Conservation (phyloP, 1,140 invertebrate genomes). For the Aphaenogaster ashmeadi region DNA sequence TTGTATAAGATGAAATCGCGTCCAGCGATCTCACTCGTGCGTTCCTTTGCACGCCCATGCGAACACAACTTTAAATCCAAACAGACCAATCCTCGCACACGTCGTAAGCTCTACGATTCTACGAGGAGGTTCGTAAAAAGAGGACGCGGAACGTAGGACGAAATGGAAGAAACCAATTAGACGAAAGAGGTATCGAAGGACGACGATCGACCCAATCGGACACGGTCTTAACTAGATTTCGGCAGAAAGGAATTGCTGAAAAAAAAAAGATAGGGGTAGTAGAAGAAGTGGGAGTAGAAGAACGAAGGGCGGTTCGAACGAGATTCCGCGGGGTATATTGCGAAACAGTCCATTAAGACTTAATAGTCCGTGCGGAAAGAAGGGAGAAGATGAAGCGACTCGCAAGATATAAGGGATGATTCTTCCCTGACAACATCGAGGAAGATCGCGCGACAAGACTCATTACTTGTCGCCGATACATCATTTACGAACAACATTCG, state of each 20-base stretch:
- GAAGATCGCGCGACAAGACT: neutral
- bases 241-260: constrained; percentile 45
- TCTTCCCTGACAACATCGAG: neutral
- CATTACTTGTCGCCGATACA: constrained; percentile 35
- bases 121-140: neutral
- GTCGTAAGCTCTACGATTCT: constrained; percentile 26
- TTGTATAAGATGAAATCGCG: neutral
- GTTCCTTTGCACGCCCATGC: neutral
- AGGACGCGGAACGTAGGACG: constrained; percentile 13
- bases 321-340: constrained; percentile 35
- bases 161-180: constrained; percentile 74
- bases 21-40: neutral
- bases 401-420: neutral
- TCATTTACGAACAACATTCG: constrained; percentile 29
- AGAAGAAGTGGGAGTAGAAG: neutral
- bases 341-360: constrained; percentile 71
- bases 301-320: constrained; percentile 24
- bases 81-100: constrained; percentile 5
- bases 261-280: constrained; percentile 7
- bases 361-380: constrained; percentile 55
- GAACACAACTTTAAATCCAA: constrained; percentile 29
- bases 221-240: constrained; percentile 76
- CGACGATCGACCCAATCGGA: constrained; percentile 70
- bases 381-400: neutral
- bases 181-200: constrained; percentile 54